Evolutionary conservation across 2,113 vertebrate genomes (phyloP).

Genomic region (Cyanistes caeruleus): DNA sequence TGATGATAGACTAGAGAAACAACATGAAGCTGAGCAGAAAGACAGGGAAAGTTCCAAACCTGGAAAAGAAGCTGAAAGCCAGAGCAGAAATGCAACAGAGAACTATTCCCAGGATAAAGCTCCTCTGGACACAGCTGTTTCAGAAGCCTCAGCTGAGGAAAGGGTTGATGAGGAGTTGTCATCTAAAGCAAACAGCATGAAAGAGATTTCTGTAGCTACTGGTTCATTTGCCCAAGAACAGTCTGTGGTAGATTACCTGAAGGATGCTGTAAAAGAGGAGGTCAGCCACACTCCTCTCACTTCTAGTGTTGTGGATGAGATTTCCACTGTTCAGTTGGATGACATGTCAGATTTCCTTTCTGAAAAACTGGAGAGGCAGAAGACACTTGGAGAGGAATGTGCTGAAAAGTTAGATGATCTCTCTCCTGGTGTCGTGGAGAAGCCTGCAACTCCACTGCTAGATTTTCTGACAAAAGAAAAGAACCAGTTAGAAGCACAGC

Average conservation of each 20-base stretch:
- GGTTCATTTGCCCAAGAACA: slow-evolving; percentile 35
- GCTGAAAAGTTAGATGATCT: slow-evolving; percentile 64
- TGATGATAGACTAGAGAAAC: slow-evolving; percentile 73
- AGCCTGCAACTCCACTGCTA: slow-evolving; percentile 75
- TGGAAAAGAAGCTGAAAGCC: slow-evolving; percentile 45
- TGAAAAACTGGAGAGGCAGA: slow-evolving; percentile 69
- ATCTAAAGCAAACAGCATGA: neutral
- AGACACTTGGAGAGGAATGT: slow-evolving; percentile 59
- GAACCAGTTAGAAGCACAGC: slow-evolving; percentile 74
- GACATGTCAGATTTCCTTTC: slow-evolving; percentile 65
- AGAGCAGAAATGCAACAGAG: slow-evolving; percentile 24
- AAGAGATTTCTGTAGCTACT: neutral
- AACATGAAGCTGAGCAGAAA: slow-evolving; percentile 51
- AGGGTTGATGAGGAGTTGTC: slow-evolving; percentile 10
- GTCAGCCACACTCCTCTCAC: neutral
- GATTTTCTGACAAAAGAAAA: slow-evolving; percentile 81
- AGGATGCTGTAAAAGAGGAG: slow-evolving; percentile 47
- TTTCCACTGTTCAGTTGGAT: slow-evolving; percentile 16
- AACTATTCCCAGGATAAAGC: slow-evolving; percentile 54
- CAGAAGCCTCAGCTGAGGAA: slow-evolving; percentile 43
- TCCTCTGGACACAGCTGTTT: neutral
- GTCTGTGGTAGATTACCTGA: slow-evolving; percentile 51
- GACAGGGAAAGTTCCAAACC: slow-evolving; percentile 26
- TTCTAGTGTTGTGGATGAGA: slow-evolving; percentile 29
- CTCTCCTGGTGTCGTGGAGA: slow-evolving; percentile 43